phyloP scores from a whole-genome alignment of 2,113 vertebrate species.

The Sitta europaea region DNA sequence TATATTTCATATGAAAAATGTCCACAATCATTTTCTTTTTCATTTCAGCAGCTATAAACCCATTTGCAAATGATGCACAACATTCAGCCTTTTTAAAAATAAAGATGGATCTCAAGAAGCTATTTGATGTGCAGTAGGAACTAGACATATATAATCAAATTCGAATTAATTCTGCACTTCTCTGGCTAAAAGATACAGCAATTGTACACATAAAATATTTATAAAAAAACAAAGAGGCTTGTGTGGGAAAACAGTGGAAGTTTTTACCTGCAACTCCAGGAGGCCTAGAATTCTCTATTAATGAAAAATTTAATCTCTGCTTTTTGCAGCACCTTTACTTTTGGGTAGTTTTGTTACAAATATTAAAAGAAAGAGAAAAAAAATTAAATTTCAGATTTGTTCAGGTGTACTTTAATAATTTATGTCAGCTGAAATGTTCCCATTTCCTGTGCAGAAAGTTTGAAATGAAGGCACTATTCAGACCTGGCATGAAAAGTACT shows the following conservation, averaged over 20 bases:
- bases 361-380: not conserved
- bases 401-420: conserved; percentile 38
- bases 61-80: not conserved
- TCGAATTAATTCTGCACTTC: not conserved
- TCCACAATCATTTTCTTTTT: not conserved
- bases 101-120: not conserved
- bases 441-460: conserved; percentile 7
- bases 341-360: conserved; percentile 18
- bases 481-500: not conserved
- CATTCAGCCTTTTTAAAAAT: not conserved
- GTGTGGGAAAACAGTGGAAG: not conserved
- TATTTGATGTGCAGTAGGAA: not conserved
- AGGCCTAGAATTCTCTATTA: not conserved
- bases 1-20: not conserved
- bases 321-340: not conserved
- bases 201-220: not conserved
- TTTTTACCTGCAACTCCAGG: not conserved
- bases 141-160: not conserved
- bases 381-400: conserved; percentile 17
- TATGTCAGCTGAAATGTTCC: conserved; percentile 13
- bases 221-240: not conserved
- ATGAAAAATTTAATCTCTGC: not conserved
- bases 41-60: not conserved
- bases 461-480: conserved; percentile 29
- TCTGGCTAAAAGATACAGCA: not conserved